These are phyloP conservation scores for Macrobrachium rosenbergii DNA, from an alignment of 1,140 invertebrate genomes.

Conservation along the genomic window DNA sequence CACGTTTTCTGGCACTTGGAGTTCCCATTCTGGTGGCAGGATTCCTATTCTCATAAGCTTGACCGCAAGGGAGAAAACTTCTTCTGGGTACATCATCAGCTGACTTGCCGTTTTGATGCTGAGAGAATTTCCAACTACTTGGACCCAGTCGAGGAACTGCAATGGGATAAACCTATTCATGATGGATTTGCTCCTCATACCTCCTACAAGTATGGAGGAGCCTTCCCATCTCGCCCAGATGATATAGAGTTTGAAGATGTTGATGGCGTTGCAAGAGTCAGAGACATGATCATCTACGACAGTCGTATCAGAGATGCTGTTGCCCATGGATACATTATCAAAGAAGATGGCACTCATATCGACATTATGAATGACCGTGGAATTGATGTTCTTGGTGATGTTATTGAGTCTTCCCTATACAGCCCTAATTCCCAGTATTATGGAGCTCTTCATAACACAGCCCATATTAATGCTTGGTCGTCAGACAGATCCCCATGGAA, in stretches of 20 bases:
- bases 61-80: conserved; percentile 43
- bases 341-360: conserved; percentile 1
- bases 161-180: conserved; percentile 22
- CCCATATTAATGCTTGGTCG: too few relatives aligned
- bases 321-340: conserved; percentile 30
- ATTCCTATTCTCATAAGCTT: conserved; percentile 2
- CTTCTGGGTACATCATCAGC: conserved; percentile 48
- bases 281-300: conserved; percentile 9
- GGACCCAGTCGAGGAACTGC: conserved; percentile 25
- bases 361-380: conserved; percentile 16
- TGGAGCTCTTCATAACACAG: too few relatives aligned
- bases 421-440: too few relatives aligned
- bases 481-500: too few relatives aligned
- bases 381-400: neutral
- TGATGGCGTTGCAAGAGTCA: conserved; percentile 18
- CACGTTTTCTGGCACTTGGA: too few relatives aligned
- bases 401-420: too few relatives aligned
- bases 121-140: conserved; percentile 38
- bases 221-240: conserved; percentile 42
- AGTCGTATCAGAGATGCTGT: conserved; percentile 40
- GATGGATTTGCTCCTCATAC: conserved; percentile 5
- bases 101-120: conserved; percentile 37
- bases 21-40: neutral
- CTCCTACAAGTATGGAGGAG: conserved; percentile 35
- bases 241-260: conserved; percentile 27